Evolutionary conservation across 2,113 vertebrate species (phyloP).

Genomic region (Xiphophorus maculatus): DNA sequence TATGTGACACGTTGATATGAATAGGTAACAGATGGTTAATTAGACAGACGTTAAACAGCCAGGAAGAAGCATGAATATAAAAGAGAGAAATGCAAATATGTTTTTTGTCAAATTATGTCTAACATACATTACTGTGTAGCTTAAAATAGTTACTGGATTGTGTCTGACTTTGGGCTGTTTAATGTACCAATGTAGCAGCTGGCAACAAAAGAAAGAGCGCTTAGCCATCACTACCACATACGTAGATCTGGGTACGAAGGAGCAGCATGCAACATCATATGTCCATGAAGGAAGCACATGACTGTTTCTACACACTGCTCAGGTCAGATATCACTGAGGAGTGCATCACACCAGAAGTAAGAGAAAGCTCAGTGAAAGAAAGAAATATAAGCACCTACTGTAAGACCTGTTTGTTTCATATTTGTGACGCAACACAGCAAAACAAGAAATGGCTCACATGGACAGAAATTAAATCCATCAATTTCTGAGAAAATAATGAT

Average conservation of each 20-base stretch:
- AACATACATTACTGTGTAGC: background rate
- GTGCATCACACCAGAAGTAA: background rate
- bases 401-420: too few relatives aligned
- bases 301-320: slow-evolving; percentile 4
- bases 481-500: too few relatives aligned
- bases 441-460: too few relatives aligned
- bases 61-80: background rate
- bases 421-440: too few relatives aligned
- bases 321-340: slow-evolving; percentile 4
- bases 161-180: background rate
- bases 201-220: background rate
- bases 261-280: slow-evolving; percentile 40
- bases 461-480: too few relatives aligned
- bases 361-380: background rate
- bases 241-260: slow-evolving; percentile 25
- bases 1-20: background rate
- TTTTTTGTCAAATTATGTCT: background rate
- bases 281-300: slow-evolving; percentile 3
- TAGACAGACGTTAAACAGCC: background rate
- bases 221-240: slow-evolving; percentile 1
- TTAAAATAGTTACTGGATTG: background rate
- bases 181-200: background rate
- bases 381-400: background rate
- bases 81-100: background rate
- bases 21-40: slow-evolving; percentile 20